Evolutionary conservation across 2,888 invertebrate species (phyloP), one percentile per base, ranked within the genome.

Genomic region (Drosophila lutescens): DNA sequence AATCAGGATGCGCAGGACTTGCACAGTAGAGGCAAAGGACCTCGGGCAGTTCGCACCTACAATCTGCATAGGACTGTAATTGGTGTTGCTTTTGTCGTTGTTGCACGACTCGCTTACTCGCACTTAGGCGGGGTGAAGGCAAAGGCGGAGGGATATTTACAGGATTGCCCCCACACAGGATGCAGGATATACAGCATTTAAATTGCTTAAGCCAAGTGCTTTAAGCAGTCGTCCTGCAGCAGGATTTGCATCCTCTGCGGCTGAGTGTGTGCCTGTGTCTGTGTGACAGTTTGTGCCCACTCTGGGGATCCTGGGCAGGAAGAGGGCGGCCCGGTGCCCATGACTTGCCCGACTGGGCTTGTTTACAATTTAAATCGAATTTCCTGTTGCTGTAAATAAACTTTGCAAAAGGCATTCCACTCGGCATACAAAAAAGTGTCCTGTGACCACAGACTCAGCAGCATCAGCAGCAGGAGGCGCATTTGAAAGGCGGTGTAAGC

Each of bases 281-380:
- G 15, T 47, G 46, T 47, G 46, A 32, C 49, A 20, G 49, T 34
- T 34, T 49, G 26, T 49, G 34, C 38, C 54, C 40, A n/a, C 40
- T 41, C 54, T 10, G 32, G 59, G 41, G 38, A 55, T 9, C 17
- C 17, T 36, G 30, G 30, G 30, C 30, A 36, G 50, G 38, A 44
- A 51, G 58, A n/a, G 40, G 26, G 40, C 34, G 17, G 59, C 32
- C 32, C 47, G 17, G 51, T 38, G 41, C 47, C 47, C 51, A 41
- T 60, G 61, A 59, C 60, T 55, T 71, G 60, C 55, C 66, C 20
- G 32, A 65, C 54, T 66, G 66, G 58, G 65, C 76, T 86, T 83
- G 86, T 74, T 84, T 84, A 86, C 83, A 86, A 84, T 84, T 84
- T 84, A 81, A 84, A 84, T 84, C 86, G 84, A 84, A 84, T 86